Conservation (phyloP, 35 echinoderm and acorn worm genomes). For the Diadema setosum region DNA sequence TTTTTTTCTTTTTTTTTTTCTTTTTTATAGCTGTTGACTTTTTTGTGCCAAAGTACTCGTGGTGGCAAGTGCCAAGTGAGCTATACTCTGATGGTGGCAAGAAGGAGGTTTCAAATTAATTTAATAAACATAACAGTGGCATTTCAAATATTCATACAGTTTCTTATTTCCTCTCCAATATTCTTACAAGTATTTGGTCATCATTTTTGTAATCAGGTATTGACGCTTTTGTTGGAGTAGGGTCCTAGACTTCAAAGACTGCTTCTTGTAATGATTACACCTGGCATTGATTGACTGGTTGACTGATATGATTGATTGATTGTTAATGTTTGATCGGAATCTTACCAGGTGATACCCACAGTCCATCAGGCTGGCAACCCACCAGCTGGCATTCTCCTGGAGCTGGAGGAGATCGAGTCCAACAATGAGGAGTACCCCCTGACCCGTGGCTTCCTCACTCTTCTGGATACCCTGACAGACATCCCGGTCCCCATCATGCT, state of each 20-base stretch:
- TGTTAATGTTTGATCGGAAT: background rate
- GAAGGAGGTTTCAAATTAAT: too few relatives aligned
- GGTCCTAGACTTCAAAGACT: too few relatives aligned
- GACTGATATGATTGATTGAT: background rate
- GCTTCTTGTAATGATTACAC: too few relatives aligned
- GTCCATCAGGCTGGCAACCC: conserved; percentile 13
- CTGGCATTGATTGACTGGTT: background rate
- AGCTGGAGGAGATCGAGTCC: conserved; percentile 89
- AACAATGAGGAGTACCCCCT: conserved; percentile 82
- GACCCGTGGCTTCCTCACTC: conserved; percentile 62
- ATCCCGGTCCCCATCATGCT: conserved; percentile 66
- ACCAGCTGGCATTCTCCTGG: conserved; percentile 70
- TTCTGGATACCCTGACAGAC: conserved; percentile 50
- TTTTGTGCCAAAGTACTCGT: background rate
- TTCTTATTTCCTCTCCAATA: too few relatives aligned
- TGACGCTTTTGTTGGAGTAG: too few relatives aligned
- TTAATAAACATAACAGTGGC: too few relatives aligned
- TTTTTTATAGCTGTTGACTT: background rate
- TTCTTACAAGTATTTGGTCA: too few relatives aligned
- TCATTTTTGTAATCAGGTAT: too few relatives aligned
- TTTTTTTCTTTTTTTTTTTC: background rate
- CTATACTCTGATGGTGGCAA: too few relatives aligned
- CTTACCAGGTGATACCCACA: conserved; percentile 65
- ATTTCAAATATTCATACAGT: too few relatives aligned
- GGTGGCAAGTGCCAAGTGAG: background rate